Conservation (phyloP, 2,797 vertebrate species). For the Vireo griseus region DNA sequence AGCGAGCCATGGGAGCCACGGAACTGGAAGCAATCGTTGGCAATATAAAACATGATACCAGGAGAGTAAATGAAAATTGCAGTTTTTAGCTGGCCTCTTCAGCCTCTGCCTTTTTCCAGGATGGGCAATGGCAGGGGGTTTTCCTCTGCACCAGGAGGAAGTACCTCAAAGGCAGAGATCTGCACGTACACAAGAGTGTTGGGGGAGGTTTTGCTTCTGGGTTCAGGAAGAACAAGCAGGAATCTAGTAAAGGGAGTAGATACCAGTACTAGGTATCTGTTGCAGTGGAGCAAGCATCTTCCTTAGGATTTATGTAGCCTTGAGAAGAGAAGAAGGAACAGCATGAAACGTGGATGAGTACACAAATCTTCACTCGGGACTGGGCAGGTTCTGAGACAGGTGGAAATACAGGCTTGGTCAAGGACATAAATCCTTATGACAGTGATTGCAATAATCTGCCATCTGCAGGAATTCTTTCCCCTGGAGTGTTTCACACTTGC, state of each 20-base stretch:
- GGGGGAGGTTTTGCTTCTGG: background rate
- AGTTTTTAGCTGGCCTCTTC: background rate
- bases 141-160: background rate
- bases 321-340: background rate
- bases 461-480: background rate
- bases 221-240: background rate
- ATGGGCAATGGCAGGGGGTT: background rate
- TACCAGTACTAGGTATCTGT: background rate
- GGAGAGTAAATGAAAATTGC: background rate
- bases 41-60: background rate
- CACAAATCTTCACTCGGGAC: background rate
- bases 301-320: background rate
- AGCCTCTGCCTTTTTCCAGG: background rate
- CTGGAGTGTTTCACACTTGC: background rate
- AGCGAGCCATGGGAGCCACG: accelerated
- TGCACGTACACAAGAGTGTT: background rate
- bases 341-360: background rate
- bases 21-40: accelerated
- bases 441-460: background rate
- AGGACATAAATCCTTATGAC: background rate
- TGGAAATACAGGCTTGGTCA: background rate
- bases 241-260: background rate
- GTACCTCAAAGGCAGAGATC: background rate
- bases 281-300: background rate
- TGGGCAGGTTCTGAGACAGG: background rate